Evolutionary conservation across 2,113 vertebrate genomes (phyloP), one percentile per base, ranked within the genome.

Genomic region (Eptesicus fuscus): DNA sequence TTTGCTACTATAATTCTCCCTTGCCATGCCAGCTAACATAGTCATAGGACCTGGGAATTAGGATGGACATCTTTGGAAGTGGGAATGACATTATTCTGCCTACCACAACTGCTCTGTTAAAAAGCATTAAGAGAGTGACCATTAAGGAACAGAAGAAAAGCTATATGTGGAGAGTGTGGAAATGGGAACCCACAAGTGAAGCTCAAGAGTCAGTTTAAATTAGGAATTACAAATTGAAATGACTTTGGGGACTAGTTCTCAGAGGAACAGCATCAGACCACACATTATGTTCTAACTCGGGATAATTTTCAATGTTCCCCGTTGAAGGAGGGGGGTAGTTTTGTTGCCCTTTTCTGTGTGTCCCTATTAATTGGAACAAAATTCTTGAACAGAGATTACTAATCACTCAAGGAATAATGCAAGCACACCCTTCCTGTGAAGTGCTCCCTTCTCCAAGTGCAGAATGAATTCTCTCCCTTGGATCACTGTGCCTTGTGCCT

Each of bases 401-500:
- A 83, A 94, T 93, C 67, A 37, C 22, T 86, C 53, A 88, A 74
- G 47, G 87, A 71, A 73, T 56, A 69, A 79, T 28, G 76, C 25
- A 23, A 78, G 61, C 8, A 20, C 12, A 44, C 7, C 23, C 17
- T 76, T 51, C 20, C 71, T 76, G 17, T 49, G 51, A 92, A n/a
- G 32, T 47, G 78, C 44, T 56, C 67, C 67, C 61, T n/a, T 35
- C 6, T 69, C 47, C 44, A 14, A 1, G 4, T 10, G 32, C 73
- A 88, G 69, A 90, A 94, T 92, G 18, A 22, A 74, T 83, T 93
- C 35, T 95, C 71, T 77, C 96, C 71, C 90, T 82, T 95, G 56
- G 82, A 77, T 84, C 63, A 30, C 40, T 40, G 42, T 92, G 32
- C 70, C 44, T 30, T 22, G 12, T 83, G 35, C 30, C 94, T 65